Evolutionary conservation across 2,888 invertebrate genomes (phyloP).

Genomic region (Tridacna gigas): DNA sequence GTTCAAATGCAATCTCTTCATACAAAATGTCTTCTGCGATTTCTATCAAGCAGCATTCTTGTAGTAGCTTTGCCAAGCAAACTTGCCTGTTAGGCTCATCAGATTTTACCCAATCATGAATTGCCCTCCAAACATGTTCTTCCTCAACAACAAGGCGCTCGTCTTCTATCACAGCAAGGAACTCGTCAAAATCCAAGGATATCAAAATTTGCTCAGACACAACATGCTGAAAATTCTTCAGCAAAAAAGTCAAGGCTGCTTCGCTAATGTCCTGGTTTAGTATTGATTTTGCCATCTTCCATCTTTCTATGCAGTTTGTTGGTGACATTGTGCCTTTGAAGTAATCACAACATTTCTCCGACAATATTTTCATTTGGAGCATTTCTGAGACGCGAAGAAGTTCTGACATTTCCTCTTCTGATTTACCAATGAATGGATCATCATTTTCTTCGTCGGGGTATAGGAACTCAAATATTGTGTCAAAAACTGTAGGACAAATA

Average conservation of each 20-base stretch:
- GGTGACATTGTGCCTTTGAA: slow-evolving; percentile 29
- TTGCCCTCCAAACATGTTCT: slow-evolving; percentile 39
- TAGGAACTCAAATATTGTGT: slow-evolving; percentile 34
- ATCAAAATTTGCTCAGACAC: slow-evolving; percentile 4
- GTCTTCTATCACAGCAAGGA: slow-evolving; percentile 36
- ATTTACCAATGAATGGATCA: slow-evolving; percentile 15
- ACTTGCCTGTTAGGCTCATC: slow-evolving; percentile 28
- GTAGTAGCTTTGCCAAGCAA: slow-evolving; percentile 17
- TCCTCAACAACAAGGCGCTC: slow-evolving; percentile 43
- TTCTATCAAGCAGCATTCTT: slow-evolving; percentile 43
- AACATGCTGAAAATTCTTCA: slow-evolving; percentile 34
- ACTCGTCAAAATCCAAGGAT: slow-evolving; percentile 40
- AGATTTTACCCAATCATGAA: slow-evolving; percentile 44
- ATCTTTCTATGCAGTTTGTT: slow-evolving; percentile 45
- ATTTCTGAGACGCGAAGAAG: slow-evolving; percentile 45
- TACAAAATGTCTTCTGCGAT: slow-evolving; percentile 30
- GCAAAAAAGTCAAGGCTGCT: slow-evolving; percentile 28
- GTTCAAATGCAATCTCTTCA: slow-evolving; percentile 47
- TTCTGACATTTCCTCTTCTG: slow-evolving; percentile 40
- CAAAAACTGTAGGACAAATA: slow-evolving; percentile 44
- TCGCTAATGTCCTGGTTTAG: slow-evolving; percentile 23
- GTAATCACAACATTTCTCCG: slow-evolving; percentile 29
- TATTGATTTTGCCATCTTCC: slow-evolving; percentile 45
- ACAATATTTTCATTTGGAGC: slow-evolving; percentile 46
- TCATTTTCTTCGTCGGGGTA: slow-evolving; percentile 21